Conservation (phyloP, 2,797 vertebrate species). For the Parambassis ranga region DNA sequence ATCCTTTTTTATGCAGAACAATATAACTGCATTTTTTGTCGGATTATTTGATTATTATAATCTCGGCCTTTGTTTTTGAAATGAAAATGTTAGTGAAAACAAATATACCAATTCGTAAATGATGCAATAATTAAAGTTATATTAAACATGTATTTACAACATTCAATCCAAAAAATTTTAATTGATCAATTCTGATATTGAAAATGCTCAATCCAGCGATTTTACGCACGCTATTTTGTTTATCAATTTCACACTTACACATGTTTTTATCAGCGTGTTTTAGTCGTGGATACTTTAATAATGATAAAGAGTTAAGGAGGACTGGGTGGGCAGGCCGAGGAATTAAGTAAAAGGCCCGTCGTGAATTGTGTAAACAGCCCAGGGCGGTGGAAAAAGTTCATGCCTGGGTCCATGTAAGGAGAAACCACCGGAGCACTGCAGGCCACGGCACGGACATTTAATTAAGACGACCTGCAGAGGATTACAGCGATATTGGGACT, state of each 20-base stretch:
- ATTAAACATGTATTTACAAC: no score
- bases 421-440: conserved; percentile 66
- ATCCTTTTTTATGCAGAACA: no score
- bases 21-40: no score
- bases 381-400: conserved; percentile 85
- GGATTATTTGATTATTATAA: no score
- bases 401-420: conserved; percentile 82
- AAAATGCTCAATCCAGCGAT: neutral
- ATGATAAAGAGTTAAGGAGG: conserved; percentile 45
- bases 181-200: no score
- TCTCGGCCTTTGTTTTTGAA: no score
- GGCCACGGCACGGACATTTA: conserved; percentile 78
- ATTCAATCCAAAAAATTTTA: no score
- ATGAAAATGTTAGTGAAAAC: no score
- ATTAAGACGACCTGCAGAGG: conserved; percentile 77
- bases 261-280: neutral
- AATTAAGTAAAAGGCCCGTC: conserved; percentile 77
- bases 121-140: no score
- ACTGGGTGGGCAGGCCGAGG: conserved; percentile 71
- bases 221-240: neutral
- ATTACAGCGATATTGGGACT: conserved; percentile 73
- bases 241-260: neutral
- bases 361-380: conserved; percentile 84
- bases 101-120: no score
- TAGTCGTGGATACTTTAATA: conserved; percentile 12